phyloP scores from a whole-genome alignment of 2,797 vertebrate species.

The Pelochelys cantorii region DNA sequence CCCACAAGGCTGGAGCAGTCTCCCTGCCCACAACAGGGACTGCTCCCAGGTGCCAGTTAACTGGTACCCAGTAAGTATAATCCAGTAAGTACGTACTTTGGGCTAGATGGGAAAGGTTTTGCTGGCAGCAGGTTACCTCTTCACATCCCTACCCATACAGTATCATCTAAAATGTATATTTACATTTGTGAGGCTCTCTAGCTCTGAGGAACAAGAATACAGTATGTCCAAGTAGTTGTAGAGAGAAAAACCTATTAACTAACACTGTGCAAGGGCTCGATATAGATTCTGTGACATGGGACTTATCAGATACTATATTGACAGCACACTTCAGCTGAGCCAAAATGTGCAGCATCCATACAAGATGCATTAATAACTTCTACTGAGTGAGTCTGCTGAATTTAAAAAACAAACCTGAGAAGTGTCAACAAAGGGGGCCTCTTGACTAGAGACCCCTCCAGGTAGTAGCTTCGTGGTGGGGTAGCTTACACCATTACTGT shows the following conservation, averaged over 20 bases:
- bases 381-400: background rate
- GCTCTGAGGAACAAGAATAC: slow-evolving; percentile 29
- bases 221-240: slow-evolving; percentile 1
- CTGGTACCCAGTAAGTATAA: no score
- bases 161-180: background rate
- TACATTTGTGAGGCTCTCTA: background rate
- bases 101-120: no score
- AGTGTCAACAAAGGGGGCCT: background rate
- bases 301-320: slow-evolving; percentile 24
- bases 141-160: no score
- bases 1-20: no score
- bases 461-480: background rate
- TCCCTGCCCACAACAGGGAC: no score
- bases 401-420: background rate
- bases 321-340: slow-evolving; percentile 34
- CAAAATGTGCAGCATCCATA: background rate
- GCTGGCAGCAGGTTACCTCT: no score
- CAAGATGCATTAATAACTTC: background rate
- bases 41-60: no score
- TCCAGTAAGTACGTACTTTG: no score
- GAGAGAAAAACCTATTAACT: slow-evolving; percentile 46
- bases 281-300: slow-evolving; percentile 5
- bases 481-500: background rate
- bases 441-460: background rate
- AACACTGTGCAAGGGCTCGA: background rate